Evolutionary conservation across 2,888 invertebrate genomes (phyloP).

Genomic region (Halocaridina rubra): DNA sequence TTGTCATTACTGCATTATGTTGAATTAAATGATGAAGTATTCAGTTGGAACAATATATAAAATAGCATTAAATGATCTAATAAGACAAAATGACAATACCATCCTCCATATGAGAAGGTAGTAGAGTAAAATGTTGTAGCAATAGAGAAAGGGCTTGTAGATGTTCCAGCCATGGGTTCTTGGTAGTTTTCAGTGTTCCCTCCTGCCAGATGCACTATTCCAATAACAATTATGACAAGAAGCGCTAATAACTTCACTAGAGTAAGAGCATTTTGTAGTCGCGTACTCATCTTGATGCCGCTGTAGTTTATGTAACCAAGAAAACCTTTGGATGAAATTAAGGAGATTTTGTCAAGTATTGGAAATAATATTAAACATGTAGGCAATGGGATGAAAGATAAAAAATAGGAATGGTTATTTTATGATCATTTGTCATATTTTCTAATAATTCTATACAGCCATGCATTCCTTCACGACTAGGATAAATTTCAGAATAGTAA

Average conservation of each 20-base stretch:
- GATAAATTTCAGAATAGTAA: no score
- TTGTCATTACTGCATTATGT: neutral
- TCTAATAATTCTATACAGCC: no score
- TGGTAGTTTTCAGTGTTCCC: conserved; percentile 81
- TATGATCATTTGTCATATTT: no score
- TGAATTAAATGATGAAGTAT: neutral
- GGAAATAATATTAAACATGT: no score
- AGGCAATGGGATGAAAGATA: no score
- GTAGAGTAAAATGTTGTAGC: conserved; percentile 91
- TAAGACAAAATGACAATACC: neutral
- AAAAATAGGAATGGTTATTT: no score
- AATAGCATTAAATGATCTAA: neutral
- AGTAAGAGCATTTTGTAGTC: conserved; percentile 93
- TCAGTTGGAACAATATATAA: neutral
- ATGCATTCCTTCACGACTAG: no score
- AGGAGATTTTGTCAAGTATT: no score
- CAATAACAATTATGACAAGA: conserved; percentile 84
- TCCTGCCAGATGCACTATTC: conserved; percentile 79
- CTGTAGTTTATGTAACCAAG: no score
- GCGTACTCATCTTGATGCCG: no score
- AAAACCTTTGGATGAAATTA: no score
- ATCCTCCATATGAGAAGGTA: conserved; percentile 82
- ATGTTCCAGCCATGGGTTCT: conserved; percentile 80
- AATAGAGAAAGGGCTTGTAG: conserved; percentile 72
- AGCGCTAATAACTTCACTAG: conserved; percentile 90